Evolutionary conservation across 2,797 vertebrate genomes (phyloP).

Genomic region (Coregonus ussuriensis): DNA sequence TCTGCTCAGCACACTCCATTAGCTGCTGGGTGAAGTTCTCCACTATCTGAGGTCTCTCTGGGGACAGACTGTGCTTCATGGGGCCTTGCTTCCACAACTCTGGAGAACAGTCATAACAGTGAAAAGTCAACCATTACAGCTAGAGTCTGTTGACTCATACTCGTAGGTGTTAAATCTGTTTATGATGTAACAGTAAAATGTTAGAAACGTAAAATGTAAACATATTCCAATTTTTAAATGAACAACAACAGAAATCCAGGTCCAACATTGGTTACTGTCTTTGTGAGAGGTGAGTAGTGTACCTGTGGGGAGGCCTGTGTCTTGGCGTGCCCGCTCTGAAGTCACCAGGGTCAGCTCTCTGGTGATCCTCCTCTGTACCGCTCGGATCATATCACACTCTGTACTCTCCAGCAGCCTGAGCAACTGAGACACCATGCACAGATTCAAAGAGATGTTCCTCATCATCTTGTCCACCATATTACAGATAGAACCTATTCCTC

Average conservation of each 20-base stretch:
- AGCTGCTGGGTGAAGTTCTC: conserved; percentile 77
- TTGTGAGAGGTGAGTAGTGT: conserved; percentile 19
- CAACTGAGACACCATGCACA: conserved; percentile 61
- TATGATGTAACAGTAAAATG: not conserved
- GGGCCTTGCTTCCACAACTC: conserved; percentile 78
- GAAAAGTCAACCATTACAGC: not conserved
- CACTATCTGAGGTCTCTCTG: conserved; percentile 67
- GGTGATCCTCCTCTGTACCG: conserved; percentile 72
- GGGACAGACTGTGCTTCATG: conserved; percentile 73
- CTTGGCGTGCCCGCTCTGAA: conserved; percentile 72
- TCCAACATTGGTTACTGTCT: not conserved
- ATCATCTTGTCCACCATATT: not conserved
- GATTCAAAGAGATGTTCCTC: not conserved
- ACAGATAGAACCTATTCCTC: not conserved
- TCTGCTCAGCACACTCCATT: conserved; percentile 71
- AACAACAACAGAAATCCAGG: not conserved
- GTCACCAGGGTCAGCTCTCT: conserved; percentile 69
- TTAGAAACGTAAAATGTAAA: not conserved
- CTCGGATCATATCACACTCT: conserved; percentile 78
- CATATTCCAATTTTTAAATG: not conserved
- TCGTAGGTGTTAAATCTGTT: too few species aligned
- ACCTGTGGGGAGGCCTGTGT: conserved; percentile 71
- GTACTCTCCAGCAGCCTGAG: conserved; percentile 79
- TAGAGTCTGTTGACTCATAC: not conserved
- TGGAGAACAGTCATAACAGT: conserved; percentile 34